A percentile compares a stretch with the other conserved stretches of the same genome.
Evolutionary conservation across 2,797 vertebrate genomes (phyloP).

Genomic region (Pelodytes ibericus): DNA sequence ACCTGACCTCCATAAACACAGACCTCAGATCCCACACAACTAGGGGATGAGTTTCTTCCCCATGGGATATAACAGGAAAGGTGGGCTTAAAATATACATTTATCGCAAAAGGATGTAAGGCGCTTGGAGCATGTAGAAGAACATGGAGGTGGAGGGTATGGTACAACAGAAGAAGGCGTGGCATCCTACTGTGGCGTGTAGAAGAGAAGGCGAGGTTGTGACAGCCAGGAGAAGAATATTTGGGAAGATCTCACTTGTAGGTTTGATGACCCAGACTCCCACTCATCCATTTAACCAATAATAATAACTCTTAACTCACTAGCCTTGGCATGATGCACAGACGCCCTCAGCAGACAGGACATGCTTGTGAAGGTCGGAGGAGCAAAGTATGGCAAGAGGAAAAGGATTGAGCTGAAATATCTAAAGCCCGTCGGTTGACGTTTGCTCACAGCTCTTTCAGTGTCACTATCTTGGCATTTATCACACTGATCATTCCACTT

Average conservation of each 20-base stretch:
- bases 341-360: background rate
- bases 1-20: no score
- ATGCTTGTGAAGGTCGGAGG: conserved; percentile 10
- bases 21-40: no score
- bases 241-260: background rate
- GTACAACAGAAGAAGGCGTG: background rate
- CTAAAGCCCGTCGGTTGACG: conserved; percentile 33
- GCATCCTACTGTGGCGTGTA: background rate
- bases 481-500: conserved; percentile 55
- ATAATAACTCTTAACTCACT: background rate
- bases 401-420: conserved; percentile 60
- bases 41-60: no score
- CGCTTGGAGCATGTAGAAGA: no score
- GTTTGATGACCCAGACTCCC: background rate
- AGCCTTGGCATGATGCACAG: background rate
- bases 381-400: conserved; percentile 68
- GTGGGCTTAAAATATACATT: no score
- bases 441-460: conserved; percentile 53
- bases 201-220: no score
- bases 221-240: background rate
- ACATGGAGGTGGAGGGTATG: background rate
- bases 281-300: background rate
- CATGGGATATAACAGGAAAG: no score
- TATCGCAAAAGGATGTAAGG: no score
- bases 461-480: conserved; percentile 54